phyloP scores from a whole-genome alignment of 2,888 invertebrate species.

The Junonia oenone region DNA sequence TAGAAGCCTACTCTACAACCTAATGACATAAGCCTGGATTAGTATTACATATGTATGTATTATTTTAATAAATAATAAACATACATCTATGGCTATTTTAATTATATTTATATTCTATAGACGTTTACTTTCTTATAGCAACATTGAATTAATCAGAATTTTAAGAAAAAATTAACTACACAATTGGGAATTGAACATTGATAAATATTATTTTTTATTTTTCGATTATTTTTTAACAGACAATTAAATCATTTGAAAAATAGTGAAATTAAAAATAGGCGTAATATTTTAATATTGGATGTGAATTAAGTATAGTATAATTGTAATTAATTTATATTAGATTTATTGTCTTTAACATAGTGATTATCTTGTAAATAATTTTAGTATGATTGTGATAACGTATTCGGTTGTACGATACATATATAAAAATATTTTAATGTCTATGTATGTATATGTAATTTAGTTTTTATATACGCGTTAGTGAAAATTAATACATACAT shows the following conservation, averaged over 20 bases:
- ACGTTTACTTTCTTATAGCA: too few species aligned
- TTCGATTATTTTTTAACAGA: too few species aligned
- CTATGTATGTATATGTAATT: background rate
- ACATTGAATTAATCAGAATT: too few species aligned
- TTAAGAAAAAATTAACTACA: too few species aligned
- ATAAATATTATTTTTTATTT: too few species aligned
- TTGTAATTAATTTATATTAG: slow-evolving; percentile 25
- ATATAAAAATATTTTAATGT: background rate
- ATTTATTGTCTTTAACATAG: slow-evolving; percentile 16
- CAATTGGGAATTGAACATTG: too few species aligned
- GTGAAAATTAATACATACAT: background rate
- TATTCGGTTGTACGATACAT: slow-evolving; percentile 7
- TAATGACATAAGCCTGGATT: background rate
- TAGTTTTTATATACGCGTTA: background rate
- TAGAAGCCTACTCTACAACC: background rate
- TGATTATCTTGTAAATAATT: slow-evolving; percentile 23
- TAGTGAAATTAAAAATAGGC: background rate
- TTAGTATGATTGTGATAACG: slow-evolving; percentile 28
- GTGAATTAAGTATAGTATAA: slow-evolving; percentile 14
- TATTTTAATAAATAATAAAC: too few species aligned
- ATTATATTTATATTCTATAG: too few species aligned
- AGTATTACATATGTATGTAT: background rate
- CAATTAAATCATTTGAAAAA: too few species aligned
- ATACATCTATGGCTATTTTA: too few species aligned
- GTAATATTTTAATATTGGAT: slow-evolving; percentile 16